Evolutionary conservation across 2,113 vertebrate genomes (phyloP), one percentile per base, ranked within the genome.

Genomic region (Corythornis cristatus): DNA sequence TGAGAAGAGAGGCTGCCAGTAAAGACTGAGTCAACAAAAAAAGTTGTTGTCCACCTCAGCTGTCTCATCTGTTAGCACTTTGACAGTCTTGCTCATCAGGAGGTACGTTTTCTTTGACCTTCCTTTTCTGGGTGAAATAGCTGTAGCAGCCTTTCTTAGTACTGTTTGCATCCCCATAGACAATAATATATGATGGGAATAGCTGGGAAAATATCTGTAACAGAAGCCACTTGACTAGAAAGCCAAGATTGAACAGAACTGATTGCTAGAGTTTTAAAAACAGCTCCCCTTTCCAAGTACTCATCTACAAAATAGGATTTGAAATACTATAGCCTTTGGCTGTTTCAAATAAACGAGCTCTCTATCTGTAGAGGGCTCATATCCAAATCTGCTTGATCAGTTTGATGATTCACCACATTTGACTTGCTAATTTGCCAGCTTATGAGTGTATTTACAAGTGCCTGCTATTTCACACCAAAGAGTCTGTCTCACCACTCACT

Each of bases 351-450:
- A 86, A 83, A 86, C 12, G 11, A 17, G 90, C n/a, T 89, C 33
- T 79, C 71, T 67, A 62, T 43, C 61, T 67, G 43, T 37, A 90
- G 67, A 88, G 33, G 7, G 37, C 40, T 90, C 57, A 46, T 57
- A 80, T 66, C 48, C 73, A 86, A 74, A 88, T 67, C 50, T 83
- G n/a, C 64, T 85, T 82, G 35, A 89, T 93, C 60, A 50, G 14
- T 86, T 60, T 86, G 80, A 71, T 93, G 95, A 93, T 31, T 96
- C 86, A 94, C 72, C 21, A 58, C 37, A 92, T 88, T 86, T 90
- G 77, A 95, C 70, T 93, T 95, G 86, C 76, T 86, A 93, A 95
- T 95, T 76, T 88, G 51, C 25, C n/a, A 40, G 22, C 4, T 83
- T 74, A n/a, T 88, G 83, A 93, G 67, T 66, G 33, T 88, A 64